phyloP scores from a whole-genome alignment of 2,797 vertebrate genomes.

The Ceyx erithaca region DNA sequence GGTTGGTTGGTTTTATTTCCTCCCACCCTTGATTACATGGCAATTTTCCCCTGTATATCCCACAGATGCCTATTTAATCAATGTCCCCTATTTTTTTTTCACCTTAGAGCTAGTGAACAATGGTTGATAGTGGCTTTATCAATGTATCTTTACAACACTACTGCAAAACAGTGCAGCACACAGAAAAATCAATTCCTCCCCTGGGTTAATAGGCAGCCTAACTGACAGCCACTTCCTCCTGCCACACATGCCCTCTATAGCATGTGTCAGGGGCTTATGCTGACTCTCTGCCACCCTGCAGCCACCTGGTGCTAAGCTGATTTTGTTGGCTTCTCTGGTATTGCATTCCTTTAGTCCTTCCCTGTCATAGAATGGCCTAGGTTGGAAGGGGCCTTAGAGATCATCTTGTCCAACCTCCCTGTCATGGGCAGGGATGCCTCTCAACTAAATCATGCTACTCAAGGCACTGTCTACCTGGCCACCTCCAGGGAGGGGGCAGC shows the following conservation, averaged over 20 bases:
- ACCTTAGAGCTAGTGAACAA: not conserved
- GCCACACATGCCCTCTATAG: not conserved
- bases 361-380: too few relatives aligned
- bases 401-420: too few relatives aligned
- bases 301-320: not conserved
- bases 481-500: too few relatives aligned
- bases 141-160: not conserved
- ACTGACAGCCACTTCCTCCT: not conserved
- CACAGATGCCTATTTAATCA: not conserved
- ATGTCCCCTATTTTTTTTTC: not conserved
- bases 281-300: not conserved
- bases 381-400: too few relatives aligned
- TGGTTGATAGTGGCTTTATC: not conserved
- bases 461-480: too few relatives aligned
- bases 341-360: not conserved
- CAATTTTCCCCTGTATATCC: not conserved
- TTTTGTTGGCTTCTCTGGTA: conserved; percentile 1
- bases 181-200: not conserved
- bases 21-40: not conserved
- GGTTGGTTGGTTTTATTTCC: not conserved
- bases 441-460: too few relatives aligned
- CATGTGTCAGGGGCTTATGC: not conserved
- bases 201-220: not conserved
- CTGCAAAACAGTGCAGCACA: not conserved
- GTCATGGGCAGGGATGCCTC: too few relatives aligned